Percentiles rank a stretch among this genome's conserved stretches.
These are phyloP conservation scores for Lycaena phlaeas DNA, from an alignment of 2,888 invertebrate genomes.

Conservation along the genomic window DNA sequence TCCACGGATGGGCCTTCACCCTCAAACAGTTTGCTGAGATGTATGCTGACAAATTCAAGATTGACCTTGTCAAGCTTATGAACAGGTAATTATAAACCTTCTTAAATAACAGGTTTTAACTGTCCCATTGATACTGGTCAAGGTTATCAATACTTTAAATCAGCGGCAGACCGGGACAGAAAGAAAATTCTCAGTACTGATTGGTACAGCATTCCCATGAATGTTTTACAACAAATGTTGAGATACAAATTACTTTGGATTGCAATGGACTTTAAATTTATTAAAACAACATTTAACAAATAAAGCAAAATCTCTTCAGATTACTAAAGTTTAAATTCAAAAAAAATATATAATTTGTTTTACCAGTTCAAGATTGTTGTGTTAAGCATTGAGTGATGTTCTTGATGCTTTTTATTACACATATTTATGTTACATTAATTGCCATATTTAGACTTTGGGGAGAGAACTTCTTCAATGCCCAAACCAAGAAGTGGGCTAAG, in stretches of 20 bases:
- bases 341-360: too few relatives aligned
- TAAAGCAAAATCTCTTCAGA: too few relatives aligned
- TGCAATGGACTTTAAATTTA: too few relatives aligned
- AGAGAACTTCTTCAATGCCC: constrained; percentile 98
- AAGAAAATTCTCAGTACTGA: constrained; percentile 33
- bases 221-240: constrained; percentile 35
- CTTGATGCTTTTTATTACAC: too few relatives aligned
- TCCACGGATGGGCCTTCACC: constrained; percentile 99
- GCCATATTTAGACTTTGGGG: constrained; percentile 89
- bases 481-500: constrained; percentile 98
- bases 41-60: constrained; percentile 99
- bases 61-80: constrained; percentile 97
- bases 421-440: too few relatives aligned
- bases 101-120: neutral
- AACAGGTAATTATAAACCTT: constrained; percentile 66
- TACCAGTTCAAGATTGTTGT: too few relatives aligned
- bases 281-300: too few relatives aligned
- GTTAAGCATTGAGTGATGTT: too few relatives aligned
- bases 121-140: constrained; percentile 65
- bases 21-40: constrained; percentile 99
- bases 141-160: constrained; percentile 43
- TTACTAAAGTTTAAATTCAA: too few relatives aligned
- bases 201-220: constrained; percentile 32
- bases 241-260: constrained; percentile 31
- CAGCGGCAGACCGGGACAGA: constrained; percentile 66